phyloP scores from a whole-genome alignment of 2,113 vertebrate genomes.

The Microtus oregoni region DNA sequence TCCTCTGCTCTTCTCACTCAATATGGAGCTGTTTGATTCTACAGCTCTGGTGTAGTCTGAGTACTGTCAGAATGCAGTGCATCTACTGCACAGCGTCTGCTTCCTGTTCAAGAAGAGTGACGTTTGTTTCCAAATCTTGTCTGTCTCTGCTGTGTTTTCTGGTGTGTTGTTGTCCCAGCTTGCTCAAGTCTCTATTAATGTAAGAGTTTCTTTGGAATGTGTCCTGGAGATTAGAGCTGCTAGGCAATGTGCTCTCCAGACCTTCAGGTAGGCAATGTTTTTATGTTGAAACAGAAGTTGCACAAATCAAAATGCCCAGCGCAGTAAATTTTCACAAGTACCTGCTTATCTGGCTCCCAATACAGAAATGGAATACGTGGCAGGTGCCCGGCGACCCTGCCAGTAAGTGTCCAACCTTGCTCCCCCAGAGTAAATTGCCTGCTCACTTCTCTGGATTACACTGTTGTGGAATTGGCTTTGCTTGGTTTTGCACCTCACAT shows the following conservation, averaged over 20 bases:
- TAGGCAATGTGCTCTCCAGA: neutral
- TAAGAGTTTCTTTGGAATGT: neutral
- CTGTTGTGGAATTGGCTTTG: neutral
- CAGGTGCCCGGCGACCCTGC: neutral
- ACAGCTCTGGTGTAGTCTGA: neutral
- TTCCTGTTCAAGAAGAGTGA: neutral
- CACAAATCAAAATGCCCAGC: neutral
- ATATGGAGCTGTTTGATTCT: neutral
- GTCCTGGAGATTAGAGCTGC: neutral
- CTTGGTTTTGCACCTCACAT: neutral
- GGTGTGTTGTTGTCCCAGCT: neutral
- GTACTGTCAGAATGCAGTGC: too few relatives aligned
- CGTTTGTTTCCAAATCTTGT: neutral
- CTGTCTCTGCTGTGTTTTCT: neutral
- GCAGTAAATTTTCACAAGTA: neutral
- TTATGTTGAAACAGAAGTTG: neutral
- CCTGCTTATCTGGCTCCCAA: neutral
- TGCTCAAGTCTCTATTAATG: neutral
- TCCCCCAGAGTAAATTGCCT: neutral
- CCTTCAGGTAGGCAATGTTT: slow-evolving; percentile 1
- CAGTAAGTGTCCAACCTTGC: neutral
- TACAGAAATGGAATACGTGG: neutral
- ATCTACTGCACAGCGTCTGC: rapidly evolving
- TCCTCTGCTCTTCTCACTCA: neutral
- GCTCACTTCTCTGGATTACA: neutral